A percentile compares a stretch with the other conserved stretches of the same genome.
Evolutionary conservation across 2,113 vertebrate species (phyloP).

Genomic region (Galeopterus variegatus): DNA sequence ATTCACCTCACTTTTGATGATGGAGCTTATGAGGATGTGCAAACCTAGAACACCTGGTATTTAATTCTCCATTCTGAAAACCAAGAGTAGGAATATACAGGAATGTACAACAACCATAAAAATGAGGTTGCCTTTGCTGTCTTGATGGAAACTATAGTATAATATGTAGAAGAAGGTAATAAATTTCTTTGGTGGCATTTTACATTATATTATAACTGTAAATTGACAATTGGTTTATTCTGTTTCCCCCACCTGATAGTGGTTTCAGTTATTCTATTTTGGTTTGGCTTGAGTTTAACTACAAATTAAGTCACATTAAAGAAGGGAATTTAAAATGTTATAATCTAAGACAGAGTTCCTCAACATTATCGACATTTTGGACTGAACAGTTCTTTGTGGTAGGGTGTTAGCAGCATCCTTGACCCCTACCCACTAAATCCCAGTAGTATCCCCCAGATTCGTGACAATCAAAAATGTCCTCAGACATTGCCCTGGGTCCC

Average conservation of each 20-base stretch:
- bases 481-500: background rate
- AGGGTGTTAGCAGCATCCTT: background rate
- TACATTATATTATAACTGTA: background rate
- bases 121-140: background rate
- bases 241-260: background rate
- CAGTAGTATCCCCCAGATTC: background rate
- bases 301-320: background rate
- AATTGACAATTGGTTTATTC: background rate
- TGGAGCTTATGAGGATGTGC: no score
- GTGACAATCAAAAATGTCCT: background rate
- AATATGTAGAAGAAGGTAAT: background rate
- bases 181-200: background rate
- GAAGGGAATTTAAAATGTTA: background rate
- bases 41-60: background rate
- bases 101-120: background rate
- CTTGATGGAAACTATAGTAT: background rate
- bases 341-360: background rate
- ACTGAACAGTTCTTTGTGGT: background rate
- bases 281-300: background rate
- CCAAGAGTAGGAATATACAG: background rate
- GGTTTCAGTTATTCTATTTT: conserved; percentile 41
- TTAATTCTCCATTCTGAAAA: background rate
- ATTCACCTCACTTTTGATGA: background rate
- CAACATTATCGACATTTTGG: background rate
- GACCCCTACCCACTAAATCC: background rate